Evolutionary conservation across 2,888 invertebrate species (phyloP).

Genomic region (Pristionchus mayeri): DNA sequence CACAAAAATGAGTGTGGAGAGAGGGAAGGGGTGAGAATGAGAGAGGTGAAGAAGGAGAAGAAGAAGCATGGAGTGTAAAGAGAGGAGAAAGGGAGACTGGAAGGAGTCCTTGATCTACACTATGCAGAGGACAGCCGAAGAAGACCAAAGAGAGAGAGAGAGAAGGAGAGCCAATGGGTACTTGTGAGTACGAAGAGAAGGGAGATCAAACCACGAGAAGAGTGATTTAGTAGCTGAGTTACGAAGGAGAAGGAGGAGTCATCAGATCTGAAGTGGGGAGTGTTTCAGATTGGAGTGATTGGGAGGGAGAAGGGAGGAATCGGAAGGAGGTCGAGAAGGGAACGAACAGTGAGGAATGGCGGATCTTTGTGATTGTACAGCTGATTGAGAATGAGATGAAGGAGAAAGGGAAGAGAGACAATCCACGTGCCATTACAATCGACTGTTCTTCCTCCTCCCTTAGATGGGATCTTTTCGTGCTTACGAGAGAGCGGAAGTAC

Average conservation of each 20-base stretch:
- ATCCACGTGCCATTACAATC: conserved; percentile 20
- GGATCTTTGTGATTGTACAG: neutral
- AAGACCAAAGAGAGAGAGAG: neutral
- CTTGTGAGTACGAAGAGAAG: neutral
- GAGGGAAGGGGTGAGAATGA: neutral
- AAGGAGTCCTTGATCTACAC: conserved; percentile 33
- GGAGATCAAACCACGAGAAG: conserved; percentile 8
- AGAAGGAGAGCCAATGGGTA: neutral
- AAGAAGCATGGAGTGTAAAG: conserved; percentile 12
- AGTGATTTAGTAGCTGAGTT: too few relatives aligned
- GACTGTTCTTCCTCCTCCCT: neutral
- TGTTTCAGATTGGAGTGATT: neutral
- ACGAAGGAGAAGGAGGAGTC: neutral
- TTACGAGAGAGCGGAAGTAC: neutral
- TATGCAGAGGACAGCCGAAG: neutral
- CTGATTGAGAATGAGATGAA: neutral
- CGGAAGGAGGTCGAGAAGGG: neutral
- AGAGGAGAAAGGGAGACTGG: neutral
- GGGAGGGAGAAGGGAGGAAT: neutral
- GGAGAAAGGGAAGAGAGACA: neutral
- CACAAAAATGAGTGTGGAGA: neutral
- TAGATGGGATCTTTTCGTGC: neutral
- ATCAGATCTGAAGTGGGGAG: too few relatives aligned
- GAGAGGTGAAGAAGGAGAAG: conserved; percentile 5
- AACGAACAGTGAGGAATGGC: neutral